phyloP scores from a whole-genome alignment of 2,888 invertebrate species.

The Nysson spinosus region DNA sequence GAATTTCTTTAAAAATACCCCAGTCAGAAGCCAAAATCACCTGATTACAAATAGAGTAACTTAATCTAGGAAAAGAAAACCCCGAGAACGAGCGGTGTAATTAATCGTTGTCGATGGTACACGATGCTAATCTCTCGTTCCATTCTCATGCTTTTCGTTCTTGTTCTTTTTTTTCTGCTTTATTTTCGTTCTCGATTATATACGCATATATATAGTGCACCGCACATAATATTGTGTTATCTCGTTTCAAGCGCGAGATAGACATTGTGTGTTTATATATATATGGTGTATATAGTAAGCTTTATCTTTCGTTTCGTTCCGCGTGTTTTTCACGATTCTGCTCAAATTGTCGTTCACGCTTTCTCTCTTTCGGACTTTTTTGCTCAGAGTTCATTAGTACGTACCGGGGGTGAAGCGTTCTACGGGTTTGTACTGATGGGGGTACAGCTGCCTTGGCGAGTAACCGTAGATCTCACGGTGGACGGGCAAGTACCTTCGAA shows the following conservation, averaged over 20 bases:
- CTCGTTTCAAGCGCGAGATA: slow-evolving; percentile 51
- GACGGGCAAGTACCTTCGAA: slow-evolving; percentile 86
- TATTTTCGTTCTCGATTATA: slow-evolving; percentile 29
- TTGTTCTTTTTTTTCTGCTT: slow-evolving; percentile 14
- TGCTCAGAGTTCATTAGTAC: slow-evolving; percentile 78
- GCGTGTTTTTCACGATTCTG: slow-evolving; percentile 56
- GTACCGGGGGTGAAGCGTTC: slow-evolving; percentile 92
- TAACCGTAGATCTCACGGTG: slow-evolving; percentile 94
- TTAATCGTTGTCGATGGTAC: slow-evolving; percentile 38
- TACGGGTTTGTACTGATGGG: slow-evolving; percentile 88
- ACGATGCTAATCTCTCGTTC: slow-evolving; percentile 26
- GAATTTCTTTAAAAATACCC: not conserved
- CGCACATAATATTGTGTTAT: not conserved
- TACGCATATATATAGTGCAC: slow-evolving; percentile 10
- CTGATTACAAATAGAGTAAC: slow-evolving; percentile 43
- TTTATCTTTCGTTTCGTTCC: slow-evolving; percentile 57
- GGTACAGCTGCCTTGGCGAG: slow-evolving; percentile 91
- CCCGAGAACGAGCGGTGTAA: slow-evolving; percentile 50
- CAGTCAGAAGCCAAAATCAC: slow-evolving; percentile 59
- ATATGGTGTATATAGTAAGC: too few relatives aligned
- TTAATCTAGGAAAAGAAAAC: slow-evolving; percentile 48
- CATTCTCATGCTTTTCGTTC: slow-evolving; percentile 37
- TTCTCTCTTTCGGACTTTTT: slow-evolving; percentile 54
- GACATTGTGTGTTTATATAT: slow-evolving; percentile 22
- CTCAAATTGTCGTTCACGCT: slow-evolving; percentile 49